These are phyloP conservation scores for Microplitis deprimator DNA, from an alignment of 2,888 invertebrate species.

Conservation along the genomic window DNA sequence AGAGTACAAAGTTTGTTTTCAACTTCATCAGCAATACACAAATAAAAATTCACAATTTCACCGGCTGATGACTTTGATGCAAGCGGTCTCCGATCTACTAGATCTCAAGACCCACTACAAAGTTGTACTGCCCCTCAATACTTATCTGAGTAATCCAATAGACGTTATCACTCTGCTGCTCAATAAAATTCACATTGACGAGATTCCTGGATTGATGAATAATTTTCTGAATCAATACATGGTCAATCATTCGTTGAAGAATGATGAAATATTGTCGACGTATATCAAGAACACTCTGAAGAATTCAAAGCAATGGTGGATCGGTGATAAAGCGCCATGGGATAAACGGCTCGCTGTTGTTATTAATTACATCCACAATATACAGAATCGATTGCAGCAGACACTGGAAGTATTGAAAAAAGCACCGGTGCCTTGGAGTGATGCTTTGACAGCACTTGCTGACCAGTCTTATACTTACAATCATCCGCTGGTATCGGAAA, in stretches of 20 bases:
- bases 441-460: conserved; percentile 60
- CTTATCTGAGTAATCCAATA: conserved; percentile 56
- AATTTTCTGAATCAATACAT: conserved; percentile 70
- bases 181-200: conserved; percentile 58
- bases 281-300: conserved; percentile 66
- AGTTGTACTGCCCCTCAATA: conserved; percentile 56
- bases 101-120: conserved; percentile 59
- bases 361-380: conserved; percentile 61
- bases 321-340: conserved; percentile 67
- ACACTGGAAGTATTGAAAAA: conserved; percentile 63
- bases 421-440: conserved; percentile 70
- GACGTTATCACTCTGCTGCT: conserved; percentile 59
- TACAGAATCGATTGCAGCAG: conserved; percentile 64
- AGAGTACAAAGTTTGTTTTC: conserved; percentile 51
- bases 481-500: conserved; percentile 66
- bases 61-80: conserved; percentile 57
- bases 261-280: conserved; percentile 69
- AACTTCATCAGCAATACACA: conserved; percentile 55
- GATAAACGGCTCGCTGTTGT: conserved; percentile 61
- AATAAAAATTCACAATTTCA: conserved; percentile 57
- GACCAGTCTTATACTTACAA: conserved; percentile 60
- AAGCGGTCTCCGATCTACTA: conserved; percentile 61
- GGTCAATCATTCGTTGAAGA: conserved; percentile 67
- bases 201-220: conserved; percentile 64
- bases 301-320: conserved; percentile 64